A percentile compares a stretch with the other conserved stretches of the same genome.
Conservation (phyloP, 2,888 invertebrate genomes). For the Ornithoptera alexandrae region DNA sequence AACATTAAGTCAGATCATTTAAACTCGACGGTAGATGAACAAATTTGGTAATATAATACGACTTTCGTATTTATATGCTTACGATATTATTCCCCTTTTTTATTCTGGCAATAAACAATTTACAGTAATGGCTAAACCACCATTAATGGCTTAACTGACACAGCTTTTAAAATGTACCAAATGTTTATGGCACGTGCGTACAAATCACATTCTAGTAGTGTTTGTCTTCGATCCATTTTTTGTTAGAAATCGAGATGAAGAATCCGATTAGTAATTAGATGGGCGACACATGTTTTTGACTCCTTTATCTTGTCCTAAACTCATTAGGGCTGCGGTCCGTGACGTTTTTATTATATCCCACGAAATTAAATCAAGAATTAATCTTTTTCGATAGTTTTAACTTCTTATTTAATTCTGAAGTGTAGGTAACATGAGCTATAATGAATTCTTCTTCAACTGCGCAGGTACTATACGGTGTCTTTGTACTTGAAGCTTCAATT, state of each 20-base stretch:
- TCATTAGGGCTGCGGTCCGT: slow-evolving; percentile 55
- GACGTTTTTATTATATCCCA: slow-evolving; percentile 54
- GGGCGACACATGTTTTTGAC: slow-evolving; percentile 72
- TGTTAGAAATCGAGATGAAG: slow-evolving; percentile 63
- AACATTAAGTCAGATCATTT: no score
- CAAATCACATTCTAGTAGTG: slow-evolving; percentile 61
- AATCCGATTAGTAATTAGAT: slow-evolving; percentile 76
- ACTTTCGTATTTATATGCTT: neutral
- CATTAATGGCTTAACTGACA: neutral
- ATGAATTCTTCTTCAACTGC: slow-evolving; percentile 11
- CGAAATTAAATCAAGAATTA: slow-evolving; percentile 37
- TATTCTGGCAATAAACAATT: neutral
- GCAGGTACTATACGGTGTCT: slow-evolving; percentile 28
- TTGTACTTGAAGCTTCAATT: slow-evolving; percentile 25
- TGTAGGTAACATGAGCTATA: neutral
- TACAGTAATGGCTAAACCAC: neutral
- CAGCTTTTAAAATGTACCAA: slow-evolving; percentile 8
- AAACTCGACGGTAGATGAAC: no score
- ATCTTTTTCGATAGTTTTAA: slow-evolving; percentile 31
- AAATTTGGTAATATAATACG: no score
- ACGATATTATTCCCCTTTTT: neutral
- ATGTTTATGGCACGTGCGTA: slow-evolving; percentile 49
- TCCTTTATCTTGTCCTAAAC: slow-evolving; percentile 66
- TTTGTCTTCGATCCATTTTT: slow-evolving; percentile 65
- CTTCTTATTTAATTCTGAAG: slow-evolving; percentile 28